Percentiles rank a stretch among this genome's conserved stretches.
phyloP scores from a whole-genome alignment of 1,140 invertebrate genomes.

The Philopotamus ludificatus region DNA sequence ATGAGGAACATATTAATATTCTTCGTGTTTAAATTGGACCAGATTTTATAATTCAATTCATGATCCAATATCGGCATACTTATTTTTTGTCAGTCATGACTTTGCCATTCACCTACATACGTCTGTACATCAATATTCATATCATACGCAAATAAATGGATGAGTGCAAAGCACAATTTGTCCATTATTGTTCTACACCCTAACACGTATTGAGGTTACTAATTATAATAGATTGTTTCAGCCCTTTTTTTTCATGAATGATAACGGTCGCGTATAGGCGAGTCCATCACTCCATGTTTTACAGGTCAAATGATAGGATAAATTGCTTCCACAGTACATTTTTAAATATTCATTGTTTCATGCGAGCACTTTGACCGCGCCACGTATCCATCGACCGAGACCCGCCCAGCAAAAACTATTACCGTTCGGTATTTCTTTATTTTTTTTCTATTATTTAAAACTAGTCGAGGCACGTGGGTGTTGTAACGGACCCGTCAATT shows the following conservation, averaged over 20 bases:
- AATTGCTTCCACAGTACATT: not conserved
- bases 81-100: too few species aligned
- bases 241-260: slow-evolving; percentile 21
- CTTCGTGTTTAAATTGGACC: too few species aligned
- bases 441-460: not conserved
- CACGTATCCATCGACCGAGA: too few species aligned
- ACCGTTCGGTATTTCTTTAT: not conserved
- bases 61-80: too few species aligned
- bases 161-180: too few species aligned
- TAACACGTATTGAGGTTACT: slow-evolving; percentile 15
- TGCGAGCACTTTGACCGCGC: not conserved
- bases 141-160: too few species aligned
- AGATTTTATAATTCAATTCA: too few species aligned
- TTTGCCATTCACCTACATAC: too few species aligned
- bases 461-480: not conserved
- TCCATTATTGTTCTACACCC: not conserved
- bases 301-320: not conserved
- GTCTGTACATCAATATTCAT: too few species aligned
- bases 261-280: slow-evolving; percentile 22
- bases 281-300: not conserved
- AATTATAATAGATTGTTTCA: slow-evolving; percentile 32
- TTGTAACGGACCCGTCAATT: not conserved
- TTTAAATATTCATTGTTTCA: not conserved
- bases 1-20: too few species aligned
- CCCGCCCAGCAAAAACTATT: not conserved